Percentiles rank a stretch among this genome's conserved stretches.
Conservation (phyloP, 1,140 invertebrate genomes). For the Cecropterus lyciades region DNA sequence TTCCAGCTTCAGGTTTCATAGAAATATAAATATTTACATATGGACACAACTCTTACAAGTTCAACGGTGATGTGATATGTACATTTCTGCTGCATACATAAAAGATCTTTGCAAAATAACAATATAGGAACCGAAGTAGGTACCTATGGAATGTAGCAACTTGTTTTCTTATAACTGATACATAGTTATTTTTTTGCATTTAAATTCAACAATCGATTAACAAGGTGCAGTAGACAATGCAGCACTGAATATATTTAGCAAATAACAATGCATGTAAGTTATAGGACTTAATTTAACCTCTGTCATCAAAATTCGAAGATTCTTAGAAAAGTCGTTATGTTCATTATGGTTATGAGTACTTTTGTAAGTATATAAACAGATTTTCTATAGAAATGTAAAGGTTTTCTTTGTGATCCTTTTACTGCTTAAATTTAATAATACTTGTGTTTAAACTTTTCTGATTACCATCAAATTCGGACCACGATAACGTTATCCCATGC, state of each 20-base stretch:
- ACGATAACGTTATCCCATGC: neutral
- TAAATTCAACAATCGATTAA: too few species aligned
- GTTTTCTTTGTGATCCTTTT: too few species aligned
- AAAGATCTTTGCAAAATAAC: conserved; percentile 20
- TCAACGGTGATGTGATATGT: conserved; percentile 43
- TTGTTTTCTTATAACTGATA: conserved; percentile 32
- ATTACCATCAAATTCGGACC: conserved; percentile 12
- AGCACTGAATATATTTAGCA: too few species aligned
- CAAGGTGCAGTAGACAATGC: too few species aligned
- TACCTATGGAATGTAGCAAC: conserved; percentile 55
- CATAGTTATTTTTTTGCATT: neutral
- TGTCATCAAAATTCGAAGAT: conserved; percentile 2
- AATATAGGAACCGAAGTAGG: conserved; percentile 23
- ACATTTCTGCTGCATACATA: conserved; percentile 38
- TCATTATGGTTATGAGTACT: too few species aligned
- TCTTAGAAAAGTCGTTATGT: neutral
- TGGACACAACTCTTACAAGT: conserved; percentile 28
- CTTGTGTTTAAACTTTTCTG: conserved; percentile 7
- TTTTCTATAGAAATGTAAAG: neutral
- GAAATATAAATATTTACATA: conserved; percentile 44
- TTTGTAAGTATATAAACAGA: neutral
- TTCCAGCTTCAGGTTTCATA: conserved; percentile 29
- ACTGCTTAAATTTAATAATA: neutral
- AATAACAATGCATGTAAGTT: too few species aligned
- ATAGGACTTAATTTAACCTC: neutral